These are phyloP conservation scores for Ormia ochracea DNA, from an alignment of 2,888 invertebrate species.

Conservation along the genomic window DNA sequence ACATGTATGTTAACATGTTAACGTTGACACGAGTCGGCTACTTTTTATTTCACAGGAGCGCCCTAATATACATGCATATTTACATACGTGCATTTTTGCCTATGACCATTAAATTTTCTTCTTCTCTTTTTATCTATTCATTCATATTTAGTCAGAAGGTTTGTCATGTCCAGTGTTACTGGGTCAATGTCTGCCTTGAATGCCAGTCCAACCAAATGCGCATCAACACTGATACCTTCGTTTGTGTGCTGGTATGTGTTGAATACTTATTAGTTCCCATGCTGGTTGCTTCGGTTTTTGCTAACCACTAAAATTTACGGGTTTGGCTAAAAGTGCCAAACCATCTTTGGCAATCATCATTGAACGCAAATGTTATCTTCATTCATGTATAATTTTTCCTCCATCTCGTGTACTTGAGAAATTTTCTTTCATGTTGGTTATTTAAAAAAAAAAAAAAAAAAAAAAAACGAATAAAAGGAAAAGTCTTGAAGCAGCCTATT, in stretches of 20 bases:
- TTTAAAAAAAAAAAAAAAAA: conserved; percentile 1
- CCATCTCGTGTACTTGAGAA: conserved; percentile 1
- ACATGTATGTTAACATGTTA: no score
- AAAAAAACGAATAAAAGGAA: conserved; percentile 1
- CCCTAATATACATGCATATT: background rate
- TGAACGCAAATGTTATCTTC: conserved; percentile 41
- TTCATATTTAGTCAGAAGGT: background rate
- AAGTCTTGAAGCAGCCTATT: no score
- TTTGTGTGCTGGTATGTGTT: background rate
- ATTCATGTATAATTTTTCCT: background rate
- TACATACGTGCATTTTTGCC: background rate
- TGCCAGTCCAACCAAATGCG: conserved; percentile 2
- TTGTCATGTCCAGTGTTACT: conserved; percentile 57
- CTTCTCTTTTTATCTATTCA: background rate
- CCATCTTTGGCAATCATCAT: conserved; percentile 57
- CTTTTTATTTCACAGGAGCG: background rate
- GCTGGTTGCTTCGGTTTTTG: conserved; percentile 9
- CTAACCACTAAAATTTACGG: background rate
- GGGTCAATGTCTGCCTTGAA: conserved; percentile 52
- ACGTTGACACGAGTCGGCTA: no score
- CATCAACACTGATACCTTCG: conserved; percentile 7
- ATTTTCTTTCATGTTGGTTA: background rate
- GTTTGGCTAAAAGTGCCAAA: conserved; percentile 40
- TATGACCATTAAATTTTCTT: background rate
- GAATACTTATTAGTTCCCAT: conserved; percentile 17